These are phyloP conservation scores for Drosophila sucinea DNA, from an alignment of 1,140 invertebrate species.

Conservation along the genomic window DNA sequence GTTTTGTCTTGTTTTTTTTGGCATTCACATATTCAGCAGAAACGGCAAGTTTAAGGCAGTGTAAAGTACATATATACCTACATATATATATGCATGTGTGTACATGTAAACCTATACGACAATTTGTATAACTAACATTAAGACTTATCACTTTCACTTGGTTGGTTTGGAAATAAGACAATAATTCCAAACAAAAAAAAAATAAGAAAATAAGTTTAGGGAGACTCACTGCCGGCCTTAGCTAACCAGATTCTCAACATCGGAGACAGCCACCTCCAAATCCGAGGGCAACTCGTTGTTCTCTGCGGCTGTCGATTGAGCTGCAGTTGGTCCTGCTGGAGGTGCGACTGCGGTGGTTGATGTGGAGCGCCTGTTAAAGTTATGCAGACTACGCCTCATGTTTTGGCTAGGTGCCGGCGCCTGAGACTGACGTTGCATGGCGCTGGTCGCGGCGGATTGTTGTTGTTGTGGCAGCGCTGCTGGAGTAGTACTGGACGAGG, in stretches of 20 bases:
- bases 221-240: slow-evolving; percentile 53
- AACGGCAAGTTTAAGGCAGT: slow-evolving; percentile 81
- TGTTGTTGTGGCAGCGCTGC: slow-evolving; percentile 20
- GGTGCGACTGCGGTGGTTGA: slow-evolving; percentile 7
- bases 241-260: slow-evolving; percentile 82
- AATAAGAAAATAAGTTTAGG: background rate
- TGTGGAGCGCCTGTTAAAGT: slow-evolving; percentile 50
- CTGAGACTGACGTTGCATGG: slow-evolving; percentile 52
- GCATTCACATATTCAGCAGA: slow-evolving; percentile 78
- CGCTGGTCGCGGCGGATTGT: slow-evolving; percentile 67
- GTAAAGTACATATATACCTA: slow-evolving; percentile 70
- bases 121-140: slow-evolving; percentile 81
- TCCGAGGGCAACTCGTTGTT: slow-evolving; percentile 76
- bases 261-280: slow-evolving; percentile 80
- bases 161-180: slow-evolving; percentile 51
- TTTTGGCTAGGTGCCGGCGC: slow-evolving; percentile 31
- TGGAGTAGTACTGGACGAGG: slow-evolving; percentile 36
- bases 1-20: slow-evolving; percentile 3
- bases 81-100: slow-evolving; percentile 61
- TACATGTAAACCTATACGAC: slow-evolving; percentile 73
- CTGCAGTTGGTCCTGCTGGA: slow-evolving; percentile 26
- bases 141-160: slow-evolving; percentile 81
- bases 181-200: slow-evolving; percentile 36
- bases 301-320: slow-evolving; percentile 27
- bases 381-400: slow-evolving; percentile 61